Base-by-base conservation (phyloP, 1,140 invertebrate species). In the Nylanderia fulva region DNA sequence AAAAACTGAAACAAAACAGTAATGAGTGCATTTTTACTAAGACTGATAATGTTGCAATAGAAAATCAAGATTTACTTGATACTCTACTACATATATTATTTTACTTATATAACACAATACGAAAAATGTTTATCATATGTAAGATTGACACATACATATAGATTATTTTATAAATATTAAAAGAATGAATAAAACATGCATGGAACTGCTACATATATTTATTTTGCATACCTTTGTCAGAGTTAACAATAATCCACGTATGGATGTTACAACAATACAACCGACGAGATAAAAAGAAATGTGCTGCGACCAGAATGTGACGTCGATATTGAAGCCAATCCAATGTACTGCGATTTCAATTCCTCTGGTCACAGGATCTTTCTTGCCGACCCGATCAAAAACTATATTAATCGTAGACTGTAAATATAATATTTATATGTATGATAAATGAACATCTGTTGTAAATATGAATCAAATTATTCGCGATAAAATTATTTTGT, bases 251-350 rank as follows among this genome's bases (percentile, higher is more conserved):
- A 99, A 95, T 18, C 99, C 99, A 90, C 99, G 95, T 76, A 99
- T 99, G 1, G 99, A 99, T 21, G 99, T 99, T 1, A 99, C 96
- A 8, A 99, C 99, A 87, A 99, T 99, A 89, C 99, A 99, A 6
- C 99, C 99, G 21, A 99, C 97, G 0, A 99, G 95, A 89, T 98
- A 97, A 95, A 99, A 99, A 0, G 99, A 99, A 72, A 99, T 97
- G 91, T 99, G 98, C 93, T 99, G 99, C 3, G 99, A 99, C 99
- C 99, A 99, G 95, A 99, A 99, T 54, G 97, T 97, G 60, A 99
- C 98, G 95, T 99, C 99, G 90, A 99, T 98, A 91, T 99, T 96
- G 89, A 99, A 97, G 39, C 99, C 99, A 90, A 99, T 97, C 97
- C 99, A 99, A 92, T 99, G 98, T 0, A 99, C 98, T 8, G 98